Base-by-base conservation (phyloP, 1,140 invertebrate species). In the Anthonomus grandis region DNA sequence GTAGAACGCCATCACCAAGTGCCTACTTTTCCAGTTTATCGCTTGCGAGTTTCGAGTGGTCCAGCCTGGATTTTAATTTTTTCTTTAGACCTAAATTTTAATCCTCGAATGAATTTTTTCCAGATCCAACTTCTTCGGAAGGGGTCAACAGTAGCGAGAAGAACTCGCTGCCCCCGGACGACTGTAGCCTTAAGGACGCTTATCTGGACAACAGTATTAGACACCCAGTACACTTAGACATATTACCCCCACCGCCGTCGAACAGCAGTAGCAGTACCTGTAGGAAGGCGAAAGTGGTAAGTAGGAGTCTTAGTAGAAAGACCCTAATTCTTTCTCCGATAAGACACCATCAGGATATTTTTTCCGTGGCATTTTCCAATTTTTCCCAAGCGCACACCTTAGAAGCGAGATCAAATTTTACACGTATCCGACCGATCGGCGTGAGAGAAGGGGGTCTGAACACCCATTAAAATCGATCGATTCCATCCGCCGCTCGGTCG, bases 271-370 rank as follows among this genome's bases (percentile, higher is more conserved):
- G 80, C 62, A 71, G 79, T 60, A n/a, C n/a, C n/a, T n/a, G n/a
- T n/a, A 80, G 80, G 68, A 81, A 83, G 72, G 80, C 83, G 39
- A 78, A 81, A 48, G 77, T 84, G 78, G 86, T 87, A 80, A 76
- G 69, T 70, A 63, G n/a, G n/a, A n/a, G n/a, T n/a, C n/a, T n/a
- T n/a, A n/a, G n/a, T n/a, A n/a, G n/a, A n/a, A n/a, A n/a, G n/a
- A n/a, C n/a, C n/a, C n/a, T n/a, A n/a, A n/a, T n/a, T n/a, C n/a
- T n/a, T n/a, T n/a, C n/a, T n/a, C n/a, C n/a, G n/a, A n/a, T n/a
- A n/a, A n/a, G n/a, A n/a, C n/a, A n/a, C n/a, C n/a, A n/a, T n/a
- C n/a, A n/a, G n/a, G n/a, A n/a, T n/a, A n/a, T n/a, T n/a, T n/a
- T n/a, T n/a, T n/a, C 18, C 23, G 10, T 44, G 9, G 6, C 10